A percentile compares a stretch with the other conserved stretches of the same genome.
Evolutionary conservation across 2,113 vertebrate genomes (phyloP).

Genomic region (Ceyx margarethae): DNA sequence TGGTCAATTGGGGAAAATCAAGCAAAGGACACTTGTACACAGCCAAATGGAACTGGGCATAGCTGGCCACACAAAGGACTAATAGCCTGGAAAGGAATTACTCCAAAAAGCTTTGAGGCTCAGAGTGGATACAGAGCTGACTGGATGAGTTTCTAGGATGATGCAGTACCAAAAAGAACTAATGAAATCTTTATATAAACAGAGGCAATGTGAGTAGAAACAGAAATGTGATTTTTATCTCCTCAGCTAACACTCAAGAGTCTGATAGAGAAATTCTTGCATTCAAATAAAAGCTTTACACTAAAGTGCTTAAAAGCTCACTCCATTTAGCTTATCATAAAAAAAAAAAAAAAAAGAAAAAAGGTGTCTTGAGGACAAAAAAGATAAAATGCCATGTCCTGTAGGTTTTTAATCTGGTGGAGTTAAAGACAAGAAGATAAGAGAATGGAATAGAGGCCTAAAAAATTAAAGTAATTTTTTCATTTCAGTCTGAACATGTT

Average conservation of each 20-base stretch:
- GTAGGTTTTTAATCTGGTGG: not conserved
- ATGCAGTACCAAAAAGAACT: not conserved
- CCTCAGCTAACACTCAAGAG: not conserved
- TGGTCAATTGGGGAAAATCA: not conserved
- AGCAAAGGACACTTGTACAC: not conserved
- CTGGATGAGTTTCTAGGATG: not conserved
- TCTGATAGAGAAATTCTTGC: not conserved
- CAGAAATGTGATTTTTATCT: conserved; percentile 45
- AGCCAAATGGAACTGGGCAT: not conserved
- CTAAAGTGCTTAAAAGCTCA: not conserved
- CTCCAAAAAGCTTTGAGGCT: not conserved
- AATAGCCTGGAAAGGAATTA: not conserved
- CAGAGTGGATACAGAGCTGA: not conserved
- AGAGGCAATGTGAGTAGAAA: conserved; percentile 8
- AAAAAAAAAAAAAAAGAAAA: not conserved
- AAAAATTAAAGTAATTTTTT: not conserved
- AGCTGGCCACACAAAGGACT: not conserved
- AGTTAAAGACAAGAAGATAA: conserved; percentile 10
- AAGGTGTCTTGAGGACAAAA: not conserved
- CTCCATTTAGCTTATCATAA: conserved; percentile 39
- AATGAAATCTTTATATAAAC: conserved; percentile 25
- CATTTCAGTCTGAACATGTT: not conserved
- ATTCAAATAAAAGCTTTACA: conserved; percentile 15
- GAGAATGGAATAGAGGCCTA: not conserved
- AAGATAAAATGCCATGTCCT: conserved; percentile 35